Base-by-base conservation (phyloP, 1,140 invertebrate species). In the Choristoneura fumiferana region DNA sequence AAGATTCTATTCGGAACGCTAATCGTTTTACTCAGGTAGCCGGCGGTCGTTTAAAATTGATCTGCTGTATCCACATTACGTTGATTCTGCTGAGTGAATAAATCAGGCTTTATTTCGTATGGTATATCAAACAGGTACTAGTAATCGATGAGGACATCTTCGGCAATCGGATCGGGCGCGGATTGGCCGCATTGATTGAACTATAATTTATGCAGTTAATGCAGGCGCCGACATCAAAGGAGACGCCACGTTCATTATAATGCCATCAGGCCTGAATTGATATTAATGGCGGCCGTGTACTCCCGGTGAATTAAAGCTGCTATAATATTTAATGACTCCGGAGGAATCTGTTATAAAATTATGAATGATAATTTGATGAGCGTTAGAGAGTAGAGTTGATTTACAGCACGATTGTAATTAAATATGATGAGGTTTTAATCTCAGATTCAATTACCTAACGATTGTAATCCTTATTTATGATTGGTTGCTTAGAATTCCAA, bases 231-330 rank as follows among this genome's bases (percentile, higher is more conserved):
- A 49, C 57, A 60, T 65, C 56, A 70, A 64, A 66, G 67, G 67
- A 60, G 37, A 49, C 43, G 43, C 60, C 62, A 36, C 60, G 65
- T 60, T 58, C 66, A 70, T 70, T 61, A 70, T 60, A 58, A 62
- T 64, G 60, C 59, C 58, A 67, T 67, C 63, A 54, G 61, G 62
- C 63, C 57, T 57, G 60, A 64, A 67, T 70, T 70, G 64, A 63
- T 70, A 57, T 56, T 63, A 62, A 63, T 59, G 57, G 62, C 49
- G 52, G 35, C 54, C 60, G 60, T 66, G 38, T 58, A 34, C 56
- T 57, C 60, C 55, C 52, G 38, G 22, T 22, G 58, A 40, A 57
- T 39, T 64, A 33, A 29, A 29, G 22, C 22, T 29, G 39, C 34
- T 45, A 62, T 17, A 15, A 36, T 33, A 33, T 49, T 49, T 17